Evolutionary conservation across 2,888 invertebrate genomes (phyloP), one percentile per base, ranked within the genome.

Genomic region (Gandaritis pyraliata): DNA sequence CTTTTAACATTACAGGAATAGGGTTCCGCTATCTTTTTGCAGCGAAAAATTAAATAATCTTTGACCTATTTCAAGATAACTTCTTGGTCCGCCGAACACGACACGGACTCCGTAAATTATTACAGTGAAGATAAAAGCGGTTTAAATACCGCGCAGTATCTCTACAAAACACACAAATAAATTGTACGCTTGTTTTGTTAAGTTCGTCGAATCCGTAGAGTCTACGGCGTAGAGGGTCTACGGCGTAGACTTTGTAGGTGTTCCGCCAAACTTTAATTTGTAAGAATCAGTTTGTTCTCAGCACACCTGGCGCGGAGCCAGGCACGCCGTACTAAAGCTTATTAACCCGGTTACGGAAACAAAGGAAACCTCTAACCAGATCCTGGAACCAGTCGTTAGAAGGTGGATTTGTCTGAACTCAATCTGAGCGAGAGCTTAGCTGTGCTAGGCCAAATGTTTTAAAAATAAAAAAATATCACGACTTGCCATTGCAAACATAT

Each of bases 271-370:
- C 43, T 61, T 56, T 43, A 52, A 61, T 61, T 57, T 52, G 36
- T 52, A 53, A 61, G 57, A 53, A 49, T 45, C 48, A 52, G 51
- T 48, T 36, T 45, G 29, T 18, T 39, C 46, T 0, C 49, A 18
- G 45, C 53, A 41, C 61, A 64, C 61, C 59, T 69, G 69, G 67
- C 63, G 12, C 0, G 12, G 43, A 29, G 61, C 67, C 67, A 69
- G 50, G 16, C 57, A 29, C 55, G 48, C 47, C 53, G 51, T 51
- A 15, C 56, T 56, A 41, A 33, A 52, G 52, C 58, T 65, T 64
- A 65, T 59, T 65, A 64, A 61, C 61, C 60, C 36, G 43, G 55
- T 53, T 61, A 33, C 46, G 45, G 33, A 52, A 39, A 55, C 62
- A 50, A 41, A 60, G 54, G 57, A 62, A 65, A 63, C 53, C 38